Evolutionary conservation across 2,888 invertebrate species (phyloP), one percentile per base, ranked within the genome.

Genomic region (Caenorhabditis sinica): DNA sequence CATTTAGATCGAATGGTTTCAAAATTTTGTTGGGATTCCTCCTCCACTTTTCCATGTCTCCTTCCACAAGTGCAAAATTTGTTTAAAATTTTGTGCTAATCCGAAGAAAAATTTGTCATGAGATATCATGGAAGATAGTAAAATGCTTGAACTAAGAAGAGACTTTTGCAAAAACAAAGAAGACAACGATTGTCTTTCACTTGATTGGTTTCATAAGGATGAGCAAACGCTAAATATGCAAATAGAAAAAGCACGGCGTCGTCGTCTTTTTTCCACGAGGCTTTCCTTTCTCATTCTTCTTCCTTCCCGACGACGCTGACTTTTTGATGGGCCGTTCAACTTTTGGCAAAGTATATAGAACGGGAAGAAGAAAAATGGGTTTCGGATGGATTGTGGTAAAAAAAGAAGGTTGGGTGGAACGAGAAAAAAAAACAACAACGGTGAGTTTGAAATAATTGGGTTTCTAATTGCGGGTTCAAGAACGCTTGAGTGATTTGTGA

Each of bases 401-500:
- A 36, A 60, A 33, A 23, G 17, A 20, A 51, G 17, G 23, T n/a
- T 25, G 40, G 53, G 17, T 23, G 25, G 36, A 40, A 56, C 11
- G 15, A 49, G 28, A 28, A 33, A 11, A 43, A 61, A 56, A 63
- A 20, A 30, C 30, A 56, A 56, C 45, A 65, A 25, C 45, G 45
- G 63, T 56, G 53, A 61, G 71, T 25, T 33, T 33, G 58, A 43
- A 66, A 66, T 56, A 75, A 75, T 56, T 40, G 76, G 56, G 79
- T 72, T 72, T 80, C 72, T 80, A 80, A 80, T 80, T 80, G 80
- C 72, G 66, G 63, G 80, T 72, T 80, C 72, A 45, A 33, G 72
- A 80, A 80, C 80, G 80, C 80, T 66, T 80, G 80, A 80, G 80
- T 80, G 80, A 80, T 73, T 80, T 80, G 80, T 80, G 80, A 56